Conservation (phyloP, 2,888 invertebrate genomes). For the Agrochola litura region DNA sequence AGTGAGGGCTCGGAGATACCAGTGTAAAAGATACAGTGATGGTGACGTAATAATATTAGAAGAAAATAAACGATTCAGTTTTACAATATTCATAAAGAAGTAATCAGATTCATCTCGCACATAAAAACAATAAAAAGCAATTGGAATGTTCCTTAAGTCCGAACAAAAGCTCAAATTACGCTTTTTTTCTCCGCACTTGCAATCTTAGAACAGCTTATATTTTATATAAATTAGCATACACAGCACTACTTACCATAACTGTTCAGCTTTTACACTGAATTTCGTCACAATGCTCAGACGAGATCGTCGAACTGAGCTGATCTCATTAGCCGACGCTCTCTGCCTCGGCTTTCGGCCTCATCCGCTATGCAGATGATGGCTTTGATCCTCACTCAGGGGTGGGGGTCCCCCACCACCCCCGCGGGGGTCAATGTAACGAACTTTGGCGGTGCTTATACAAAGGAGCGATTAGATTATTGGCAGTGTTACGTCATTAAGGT, state of each 20-base stretch:
- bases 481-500: constrained; percentile 19
- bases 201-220: constrained; percentile 2
- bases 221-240: constrained; percentile 34
- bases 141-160: neutral
- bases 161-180: neutral
- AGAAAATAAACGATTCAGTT: no score
- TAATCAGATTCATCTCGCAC: neutral
- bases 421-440: constrained; percentile 63
- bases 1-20: no score
- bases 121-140: constrained; percentile 1
- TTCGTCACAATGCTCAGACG: constrained; percentile 27
- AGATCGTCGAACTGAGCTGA: constrained; percentile 70
- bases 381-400: constrained; percentile 49
- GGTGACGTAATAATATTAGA: no score
- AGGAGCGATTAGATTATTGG: constrained; percentile 45
- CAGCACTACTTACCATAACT: constrained; percentile 21
- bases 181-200: neutral
- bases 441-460: constrained; percentile 59
- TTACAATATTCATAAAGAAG: neutral
- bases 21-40: no score
- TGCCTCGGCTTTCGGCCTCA: constrained; percentile 64
- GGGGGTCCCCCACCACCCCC: constrained; percentile 16
- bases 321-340: constrained; percentile 63
- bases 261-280: constrained; percentile 23
- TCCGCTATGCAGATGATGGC: constrained; percentile 75